phyloP scores from a whole-genome alignment of 2,113 vertebrate species.

The Dicrurus megarhynchus region DNA sequence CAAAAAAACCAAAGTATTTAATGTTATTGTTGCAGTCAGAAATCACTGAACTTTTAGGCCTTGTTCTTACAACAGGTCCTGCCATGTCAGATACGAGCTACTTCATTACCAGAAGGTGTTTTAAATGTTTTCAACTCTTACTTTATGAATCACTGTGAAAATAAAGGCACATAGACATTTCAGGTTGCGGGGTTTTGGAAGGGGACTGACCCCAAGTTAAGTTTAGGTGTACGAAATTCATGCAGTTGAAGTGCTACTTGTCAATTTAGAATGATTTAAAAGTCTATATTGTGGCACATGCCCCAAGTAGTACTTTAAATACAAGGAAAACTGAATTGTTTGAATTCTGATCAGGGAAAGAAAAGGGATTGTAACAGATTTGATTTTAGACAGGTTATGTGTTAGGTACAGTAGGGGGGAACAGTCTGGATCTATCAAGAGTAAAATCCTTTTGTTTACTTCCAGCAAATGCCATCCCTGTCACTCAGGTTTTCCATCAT shows the following conservation, averaged over 20 bases:
- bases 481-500: slow-evolving; percentile 26
- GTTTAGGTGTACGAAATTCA: not conserved
- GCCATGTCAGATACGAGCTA: not conserved
- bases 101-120: not conserved
- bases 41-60: not conserved
- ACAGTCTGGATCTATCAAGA: not conserved
- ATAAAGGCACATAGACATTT: not conserved
- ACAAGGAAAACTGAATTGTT: not conserved
- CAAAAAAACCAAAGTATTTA: slow-evolving; percentile 43
- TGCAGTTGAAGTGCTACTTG: not conserved
- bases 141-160: slow-evolving; percentile 39
- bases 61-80: not conserved
- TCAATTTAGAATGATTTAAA: not conserved
- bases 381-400: not conserved
- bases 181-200: not conserved
- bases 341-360: not conserved
- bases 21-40: not conserved
- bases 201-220: not conserved
- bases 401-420: not conserved
- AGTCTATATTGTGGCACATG: fast-evolving
- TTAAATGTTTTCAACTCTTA: not conserved
- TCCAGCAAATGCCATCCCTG: not conserved
- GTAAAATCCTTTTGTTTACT: not conserved
- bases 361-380: not conserved
- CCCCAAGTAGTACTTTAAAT: not conserved